Evolutionary conservation across 2,888 invertebrate genomes (phyloP).

Genomic region (Ectemnius cavifrons): DNA sequence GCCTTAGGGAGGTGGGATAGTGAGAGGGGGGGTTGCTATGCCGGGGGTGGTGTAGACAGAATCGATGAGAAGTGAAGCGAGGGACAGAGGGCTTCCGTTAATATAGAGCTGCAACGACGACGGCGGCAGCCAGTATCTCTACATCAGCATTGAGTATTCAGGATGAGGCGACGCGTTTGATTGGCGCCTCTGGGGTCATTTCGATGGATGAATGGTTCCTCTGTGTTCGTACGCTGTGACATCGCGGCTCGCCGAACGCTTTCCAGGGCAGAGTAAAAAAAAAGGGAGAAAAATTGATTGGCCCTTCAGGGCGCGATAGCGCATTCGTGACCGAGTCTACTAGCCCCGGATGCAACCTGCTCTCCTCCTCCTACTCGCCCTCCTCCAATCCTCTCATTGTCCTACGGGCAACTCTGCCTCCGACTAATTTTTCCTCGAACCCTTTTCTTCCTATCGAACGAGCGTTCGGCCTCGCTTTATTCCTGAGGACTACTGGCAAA

Average conservation of each 20-base stretch:
- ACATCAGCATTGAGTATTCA: conserved; percentile 64
- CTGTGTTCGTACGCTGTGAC: conserved; percentile 59
- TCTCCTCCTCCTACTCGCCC: no score
- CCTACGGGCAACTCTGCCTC: conserved; percentile 41
- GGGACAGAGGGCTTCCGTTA: conserved; percentile 46
- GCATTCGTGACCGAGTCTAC: conserved; percentile 48
- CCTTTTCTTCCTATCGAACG: neutral
- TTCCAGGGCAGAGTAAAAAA: conserved; percentile 36
- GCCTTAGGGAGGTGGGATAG: neutral
- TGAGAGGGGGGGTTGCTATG: neutral
- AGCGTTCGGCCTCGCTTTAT: neutral
- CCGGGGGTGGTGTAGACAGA: conserved; percentile 2
- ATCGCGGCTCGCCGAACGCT: conserved; percentile 53
- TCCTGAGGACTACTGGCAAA: conserved; percentile 24
- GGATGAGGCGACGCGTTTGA: conserved; percentile 64
- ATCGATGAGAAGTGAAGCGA: conserved; percentile 50
- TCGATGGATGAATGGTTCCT: conserved; percentile 64
- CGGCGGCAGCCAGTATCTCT: conserved; percentile 40
- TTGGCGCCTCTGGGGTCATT: conserved; percentile 67
- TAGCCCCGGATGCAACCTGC: conserved; percentile 21
- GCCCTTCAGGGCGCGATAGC: conserved; percentile 64
- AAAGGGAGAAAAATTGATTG: conserved; percentile 64
- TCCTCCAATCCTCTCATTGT: conserved; percentile 53
- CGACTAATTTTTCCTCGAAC: conserved; percentile 48
- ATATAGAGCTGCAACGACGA: conserved; percentile 44